A percentile compares a stretch with the other conserved stretches of the same genome.
Evolutionary conservation across 1,140 invertebrate genomes (phyloP).

Genomic region (Drosophila truncata): DNA sequence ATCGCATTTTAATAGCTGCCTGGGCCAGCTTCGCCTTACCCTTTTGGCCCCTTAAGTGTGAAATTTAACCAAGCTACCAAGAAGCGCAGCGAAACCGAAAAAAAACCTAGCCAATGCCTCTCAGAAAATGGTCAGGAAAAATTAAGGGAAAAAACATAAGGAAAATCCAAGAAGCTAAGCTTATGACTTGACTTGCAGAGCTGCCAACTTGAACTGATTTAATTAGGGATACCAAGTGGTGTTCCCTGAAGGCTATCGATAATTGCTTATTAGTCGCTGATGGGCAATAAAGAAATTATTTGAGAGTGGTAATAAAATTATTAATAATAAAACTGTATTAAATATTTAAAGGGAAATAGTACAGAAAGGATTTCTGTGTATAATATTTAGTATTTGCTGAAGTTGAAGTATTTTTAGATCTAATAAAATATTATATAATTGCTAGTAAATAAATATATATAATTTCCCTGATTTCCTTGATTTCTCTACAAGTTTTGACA

Average conservation of each 20-base stretch:
- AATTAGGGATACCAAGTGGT: slow-evolving; percentile 23
- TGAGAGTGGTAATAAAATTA: not conserved
- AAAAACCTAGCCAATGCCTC: not conserved
- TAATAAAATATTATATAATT: not conserved
- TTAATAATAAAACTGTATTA: not conserved
- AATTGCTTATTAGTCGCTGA: slow-evolving; percentile 9
- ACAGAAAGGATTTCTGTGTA: not conserved
- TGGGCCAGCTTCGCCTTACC: slow-evolving; percentile 48
- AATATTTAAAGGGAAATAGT: too few relatives aligned
- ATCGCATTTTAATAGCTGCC: slow-evolving; percentile 71
- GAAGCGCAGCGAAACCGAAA: not conserved
- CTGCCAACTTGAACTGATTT: slow-evolving; percentile 54
- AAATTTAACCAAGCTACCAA: slow-evolving; percentile 59
- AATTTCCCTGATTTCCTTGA: not conserved
- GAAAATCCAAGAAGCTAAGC: not conserved
- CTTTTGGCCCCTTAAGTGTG: slow-evolving; percentile 77
- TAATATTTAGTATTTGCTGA: not conserved
- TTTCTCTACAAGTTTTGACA: not conserved
- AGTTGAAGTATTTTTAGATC: not conserved
- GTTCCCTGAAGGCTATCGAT: not conserved
- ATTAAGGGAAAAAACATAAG: slow-evolving; percentile 5
- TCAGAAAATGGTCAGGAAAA: slow-evolving; percentile 18
- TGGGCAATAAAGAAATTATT: not conserved
- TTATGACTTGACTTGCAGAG: slow-evolving; percentile 42
- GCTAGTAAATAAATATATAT: not conserved